phyloP scores from a whole-genome alignment of 2,113 vertebrate species.

The Puntigrus tetrazona region DNA sequence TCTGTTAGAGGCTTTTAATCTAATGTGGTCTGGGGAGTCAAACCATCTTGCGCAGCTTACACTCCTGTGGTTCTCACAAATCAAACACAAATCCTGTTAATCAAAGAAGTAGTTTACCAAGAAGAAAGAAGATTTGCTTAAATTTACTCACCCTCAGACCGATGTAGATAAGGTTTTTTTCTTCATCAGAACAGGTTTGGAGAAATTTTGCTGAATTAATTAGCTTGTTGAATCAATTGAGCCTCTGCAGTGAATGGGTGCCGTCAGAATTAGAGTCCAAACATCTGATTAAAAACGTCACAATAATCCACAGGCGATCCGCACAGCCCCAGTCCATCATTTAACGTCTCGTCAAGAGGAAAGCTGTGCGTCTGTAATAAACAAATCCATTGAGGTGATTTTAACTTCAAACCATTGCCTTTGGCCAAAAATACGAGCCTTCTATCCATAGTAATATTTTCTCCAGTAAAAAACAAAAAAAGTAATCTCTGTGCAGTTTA shows the following conservation, averaged over 20 bases:
- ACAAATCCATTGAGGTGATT: background rate
- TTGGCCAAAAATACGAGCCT: no score
- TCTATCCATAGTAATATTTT: no score
- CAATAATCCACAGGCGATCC: background rate
- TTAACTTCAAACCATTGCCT: background rate
- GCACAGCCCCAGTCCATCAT: background rate
- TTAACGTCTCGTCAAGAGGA: background rate
- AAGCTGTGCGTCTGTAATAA: background rate
- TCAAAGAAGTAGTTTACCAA: background rate
- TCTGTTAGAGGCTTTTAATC: slow-evolving; percentile 1
- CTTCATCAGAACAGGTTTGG: background rate
- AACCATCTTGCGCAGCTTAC: background rate
- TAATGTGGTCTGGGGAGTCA: background rate
- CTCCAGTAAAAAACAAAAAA: no score
- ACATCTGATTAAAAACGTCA: background rate
- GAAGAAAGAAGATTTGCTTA: background rate
- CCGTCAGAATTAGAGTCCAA: background rate
- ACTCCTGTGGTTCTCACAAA: background rate
- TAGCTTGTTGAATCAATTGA: no score
- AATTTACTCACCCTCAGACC: background rate
- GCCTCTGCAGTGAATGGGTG: background rate
- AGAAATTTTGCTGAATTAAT: background rate
- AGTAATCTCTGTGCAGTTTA: background rate
- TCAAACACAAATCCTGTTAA: background rate
- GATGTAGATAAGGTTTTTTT: background rate